A percentile compares a stretch with the other conserved stretches of the same genome.
Conservation (phyloP, 2,797 vertebrate species). For the Rhinella marina region DNA sequence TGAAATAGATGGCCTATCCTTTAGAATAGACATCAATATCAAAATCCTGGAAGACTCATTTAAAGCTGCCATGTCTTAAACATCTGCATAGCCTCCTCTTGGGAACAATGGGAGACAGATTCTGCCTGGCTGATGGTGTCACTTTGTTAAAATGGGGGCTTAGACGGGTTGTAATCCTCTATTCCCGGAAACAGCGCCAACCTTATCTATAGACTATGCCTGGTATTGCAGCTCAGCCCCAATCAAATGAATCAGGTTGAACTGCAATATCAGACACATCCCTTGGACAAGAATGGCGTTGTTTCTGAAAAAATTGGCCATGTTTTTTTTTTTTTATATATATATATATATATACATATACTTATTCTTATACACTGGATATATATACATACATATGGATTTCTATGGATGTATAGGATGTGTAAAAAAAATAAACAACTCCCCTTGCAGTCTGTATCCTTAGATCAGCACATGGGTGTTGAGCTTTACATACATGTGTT, state of each 20-base stretch:
- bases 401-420: neutral
- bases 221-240: neutral
- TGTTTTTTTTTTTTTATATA: too few species aligned
- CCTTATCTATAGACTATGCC: neutral
- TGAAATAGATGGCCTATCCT: too few species aligned
- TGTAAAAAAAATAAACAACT: neutral
- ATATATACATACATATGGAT: neutral
- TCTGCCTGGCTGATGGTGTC: too few species aligned
- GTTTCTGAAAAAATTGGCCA: neutral
- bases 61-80: too few species aligned
- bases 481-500: neutral
- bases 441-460: neutral
- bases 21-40: too few species aligned
- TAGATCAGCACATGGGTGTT: too few species aligned
- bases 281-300: neutral
- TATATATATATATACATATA: too few species aligned
- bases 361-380: neutral
- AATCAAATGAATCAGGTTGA: neutral
- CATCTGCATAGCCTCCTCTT: too few species aligned
- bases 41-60: too few species aligned
- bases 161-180: too few species aligned
- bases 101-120: too few species aligned
- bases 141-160: too few species aligned
- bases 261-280: neutral
- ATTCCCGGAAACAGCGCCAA: neutral